These are phyloP conservation scores for Benitochromis conjunctus DNA, from an alignment of 2,113 vertebrate genomes.

Conservation along the genomic window DNA sequence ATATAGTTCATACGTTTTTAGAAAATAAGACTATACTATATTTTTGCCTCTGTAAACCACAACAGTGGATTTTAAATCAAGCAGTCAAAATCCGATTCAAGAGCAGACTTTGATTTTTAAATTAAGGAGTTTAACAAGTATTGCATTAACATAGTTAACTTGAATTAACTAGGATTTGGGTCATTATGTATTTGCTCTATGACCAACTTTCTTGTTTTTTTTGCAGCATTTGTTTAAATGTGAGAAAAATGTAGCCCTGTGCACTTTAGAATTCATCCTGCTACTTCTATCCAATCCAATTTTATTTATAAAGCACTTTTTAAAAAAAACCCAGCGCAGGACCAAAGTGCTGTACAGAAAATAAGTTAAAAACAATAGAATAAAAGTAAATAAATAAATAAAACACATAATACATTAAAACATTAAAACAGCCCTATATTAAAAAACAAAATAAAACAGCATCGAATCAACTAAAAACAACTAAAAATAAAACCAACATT, in stretches of 20 bases:
- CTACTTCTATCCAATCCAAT: background rate
- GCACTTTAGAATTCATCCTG: background rate
- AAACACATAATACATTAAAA: no score
- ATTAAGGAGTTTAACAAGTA: no score
- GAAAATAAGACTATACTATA: background rate
- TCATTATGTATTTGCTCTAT: background rate
- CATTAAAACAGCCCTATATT: no score
- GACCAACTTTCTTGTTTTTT: background rate
- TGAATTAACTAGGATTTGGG: background rate
- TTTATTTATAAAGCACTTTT: no score
- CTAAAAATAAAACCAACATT: no score
- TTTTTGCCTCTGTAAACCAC: background rate
- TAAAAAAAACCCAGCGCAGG: no score
- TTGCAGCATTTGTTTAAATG: background rate
- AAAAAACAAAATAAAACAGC: no score
- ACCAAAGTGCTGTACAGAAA: no score
- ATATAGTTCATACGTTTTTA: fast-evolving
- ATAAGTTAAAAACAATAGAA: no score
- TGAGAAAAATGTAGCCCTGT: background rate
- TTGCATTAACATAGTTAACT: background rate
- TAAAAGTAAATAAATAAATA: no score
- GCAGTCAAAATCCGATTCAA: background rate
- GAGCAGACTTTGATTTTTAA: background rate
- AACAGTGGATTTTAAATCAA: background rate
- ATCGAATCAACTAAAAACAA: no score